Percentiles rank a stretch among this genome's conserved stretches.
These are phyloP conservation scores for Halichondria panicea DNA, from an alignment of 37 sponge, comb jelly and placozoan species.

Conservation along the genomic window DNA sequence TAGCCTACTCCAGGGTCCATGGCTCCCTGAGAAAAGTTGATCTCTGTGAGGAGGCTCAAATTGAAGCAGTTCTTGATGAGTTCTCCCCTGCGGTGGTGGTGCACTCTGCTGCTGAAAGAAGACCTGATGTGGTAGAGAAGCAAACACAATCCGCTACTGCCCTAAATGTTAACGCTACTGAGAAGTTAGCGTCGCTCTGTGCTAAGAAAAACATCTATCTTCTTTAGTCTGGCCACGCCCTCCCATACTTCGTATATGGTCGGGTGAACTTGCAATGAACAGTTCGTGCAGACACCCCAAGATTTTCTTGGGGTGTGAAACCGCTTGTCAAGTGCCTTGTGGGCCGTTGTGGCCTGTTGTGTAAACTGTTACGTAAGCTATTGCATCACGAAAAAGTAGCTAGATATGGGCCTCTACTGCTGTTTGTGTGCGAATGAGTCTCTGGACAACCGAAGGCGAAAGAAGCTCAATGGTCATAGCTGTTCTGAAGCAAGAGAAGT, in stretches of 20 bases:
- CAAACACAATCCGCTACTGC: slow-evolving; percentile 22
- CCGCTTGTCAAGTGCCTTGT: too few relatives aligned
- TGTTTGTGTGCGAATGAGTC: background rate
- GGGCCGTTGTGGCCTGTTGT: too few relatives aligned
- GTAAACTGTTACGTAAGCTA: too few relatives aligned
- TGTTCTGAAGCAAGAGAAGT: background rate
- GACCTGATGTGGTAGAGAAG: slow-evolving; percentile 83
- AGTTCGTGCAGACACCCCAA: too few relatives aligned
- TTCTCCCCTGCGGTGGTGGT: slow-evolving; percentile 70
- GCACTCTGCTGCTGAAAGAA: slow-evolving; percentile 88
- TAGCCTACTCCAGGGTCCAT: slow-evolving; percentile 71
- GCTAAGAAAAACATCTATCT: slow-evolving; percentile 7
- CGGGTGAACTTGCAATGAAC: too few relatives aligned
- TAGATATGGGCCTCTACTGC: background rate
- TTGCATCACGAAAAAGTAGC: too few relatives aligned
- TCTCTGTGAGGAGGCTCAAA: slow-evolving; percentile 37
- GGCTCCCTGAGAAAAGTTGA: slow-evolving; percentile 65
- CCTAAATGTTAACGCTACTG: slow-evolving; percentile 74
- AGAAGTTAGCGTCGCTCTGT: slow-evolving; percentile 44
- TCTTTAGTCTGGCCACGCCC: too few relatives aligned
- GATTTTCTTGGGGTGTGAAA: too few relatives aligned
- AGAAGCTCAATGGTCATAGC: background rate
- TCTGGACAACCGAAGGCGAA: background rate
- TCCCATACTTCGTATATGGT: too few relatives aligned
- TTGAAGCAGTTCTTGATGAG: slow-evolving; percentile 50